Evolutionary conservation across 2,888 invertebrate species (phyloP).

Genomic region (Aquatica leii): DNA sequence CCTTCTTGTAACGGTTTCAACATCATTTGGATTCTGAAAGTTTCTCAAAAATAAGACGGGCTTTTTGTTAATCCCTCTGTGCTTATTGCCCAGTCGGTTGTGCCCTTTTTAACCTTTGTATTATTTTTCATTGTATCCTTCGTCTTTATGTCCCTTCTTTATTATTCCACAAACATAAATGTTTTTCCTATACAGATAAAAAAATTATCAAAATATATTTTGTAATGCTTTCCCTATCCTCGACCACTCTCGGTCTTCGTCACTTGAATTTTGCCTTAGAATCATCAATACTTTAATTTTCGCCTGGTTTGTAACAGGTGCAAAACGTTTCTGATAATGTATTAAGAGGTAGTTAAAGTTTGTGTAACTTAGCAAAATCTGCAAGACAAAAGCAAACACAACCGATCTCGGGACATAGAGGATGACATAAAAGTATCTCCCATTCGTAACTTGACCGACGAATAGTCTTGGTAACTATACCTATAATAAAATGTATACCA

Average conservation of each 20-base stretch:
- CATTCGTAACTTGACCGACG: too few relatives aligned
- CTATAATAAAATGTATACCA: too few relatives aligned
- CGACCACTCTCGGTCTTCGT: constrained; percentile 1
- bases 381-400: neutral
- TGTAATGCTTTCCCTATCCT: too few relatives aligned
- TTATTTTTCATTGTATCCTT: neutral
- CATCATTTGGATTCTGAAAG: too few relatives aligned
- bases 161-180: neutral
- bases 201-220: neutral
- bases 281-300: constrained; percentile 7
- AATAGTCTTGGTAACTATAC: too few relatives aligned
- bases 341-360: neutral
- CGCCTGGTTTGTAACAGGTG: constrained; percentile 7
- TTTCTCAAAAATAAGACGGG: too few relatives aligned
- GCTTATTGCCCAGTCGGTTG: neutral
- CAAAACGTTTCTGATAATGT: neutral
- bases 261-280: constrained; percentile 1
- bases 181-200: neutral
- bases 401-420: constrained; percentile 4
- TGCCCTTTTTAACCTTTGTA: neutral
- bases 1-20: constrained; percentile 1
- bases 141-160: neutral
- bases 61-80: neutral
- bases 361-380: constrained; percentile 7
- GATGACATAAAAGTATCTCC: neutral